These are phyloP conservation scores for Ganaspis brasiliensis DNA, from an alignment of 2,888 invertebrate genomes.

Conservation along the genomic window DNA sequence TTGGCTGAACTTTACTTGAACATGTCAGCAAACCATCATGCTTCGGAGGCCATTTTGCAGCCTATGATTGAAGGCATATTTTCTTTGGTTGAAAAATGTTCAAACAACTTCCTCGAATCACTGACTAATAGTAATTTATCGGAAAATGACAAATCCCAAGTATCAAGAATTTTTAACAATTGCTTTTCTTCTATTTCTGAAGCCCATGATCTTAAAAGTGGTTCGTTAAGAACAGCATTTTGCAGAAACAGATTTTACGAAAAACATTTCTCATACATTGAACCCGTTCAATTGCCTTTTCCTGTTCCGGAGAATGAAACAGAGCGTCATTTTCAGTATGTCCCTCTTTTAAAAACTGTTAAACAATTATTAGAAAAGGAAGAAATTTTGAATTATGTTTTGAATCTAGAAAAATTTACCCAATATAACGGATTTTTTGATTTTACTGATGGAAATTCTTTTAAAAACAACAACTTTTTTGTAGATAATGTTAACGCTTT, in stretches of 20 bases:
- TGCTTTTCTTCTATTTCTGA: neutral
- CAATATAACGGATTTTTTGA: neutral
- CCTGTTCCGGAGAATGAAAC: too few species aligned
- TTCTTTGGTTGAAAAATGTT: neutral
- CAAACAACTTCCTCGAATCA: neutral
- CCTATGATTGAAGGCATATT: neutral
- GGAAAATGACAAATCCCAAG: neutral
- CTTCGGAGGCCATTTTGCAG: neutral
- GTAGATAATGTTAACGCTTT: neutral
- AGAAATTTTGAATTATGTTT: neutral
- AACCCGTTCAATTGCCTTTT: too few species aligned
- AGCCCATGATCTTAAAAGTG: neutral
- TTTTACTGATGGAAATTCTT: neutral
- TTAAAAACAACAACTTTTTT: slow-evolving; percentile 33
- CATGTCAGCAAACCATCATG: neutral
- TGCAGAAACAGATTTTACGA: too few species aligned
- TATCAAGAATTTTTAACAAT: neutral
- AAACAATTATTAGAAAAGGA: neutral
- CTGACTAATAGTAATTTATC: neutral
- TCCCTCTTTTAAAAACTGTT: neutral
- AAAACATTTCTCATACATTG: too few species aligned
- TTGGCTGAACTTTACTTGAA: neutral
- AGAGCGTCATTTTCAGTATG: neutral
- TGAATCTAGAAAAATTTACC: neutral
- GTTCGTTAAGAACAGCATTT: neutral